phyloP scores from a whole-genome alignment of 2,113 vertebrate genomes.

The Empidonax alnorum region DNA sequence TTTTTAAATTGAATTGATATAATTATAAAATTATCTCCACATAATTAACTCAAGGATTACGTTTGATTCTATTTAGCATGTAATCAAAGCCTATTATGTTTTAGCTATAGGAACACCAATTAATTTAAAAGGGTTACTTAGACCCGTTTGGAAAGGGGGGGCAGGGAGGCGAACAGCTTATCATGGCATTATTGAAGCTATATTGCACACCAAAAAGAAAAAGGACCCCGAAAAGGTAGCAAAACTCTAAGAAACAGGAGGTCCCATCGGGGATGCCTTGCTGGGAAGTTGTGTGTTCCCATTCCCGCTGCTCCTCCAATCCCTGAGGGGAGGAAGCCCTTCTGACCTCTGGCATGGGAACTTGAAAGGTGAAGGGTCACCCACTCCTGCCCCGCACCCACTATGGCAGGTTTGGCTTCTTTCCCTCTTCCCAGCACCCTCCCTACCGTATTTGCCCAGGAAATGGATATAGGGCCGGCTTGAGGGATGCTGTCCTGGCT shows the following conservation, averaged over 20 bases:
- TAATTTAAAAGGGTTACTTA: slow-evolving; percentile 79
- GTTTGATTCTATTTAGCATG: slow-evolving; percentile 83
- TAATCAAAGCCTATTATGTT: slow-evolving; percentile 84
- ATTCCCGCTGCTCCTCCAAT: neutral
- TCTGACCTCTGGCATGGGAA: neutral
- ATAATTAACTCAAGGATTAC: slow-evolving; percentile 85
- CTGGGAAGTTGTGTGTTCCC: neutral
- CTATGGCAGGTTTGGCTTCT: neutral
- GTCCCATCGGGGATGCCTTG: neutral
- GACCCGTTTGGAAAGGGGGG: slow-evolving; percentile 46
- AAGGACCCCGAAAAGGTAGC: neutral
- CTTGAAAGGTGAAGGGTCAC: neutral
- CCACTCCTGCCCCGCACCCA: neutral
- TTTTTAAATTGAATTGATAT: slow-evolving; percentile 82
- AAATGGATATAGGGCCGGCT: neutral
- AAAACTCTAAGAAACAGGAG: neutral
- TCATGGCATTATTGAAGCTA: neutral
- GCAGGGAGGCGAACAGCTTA: neutral
- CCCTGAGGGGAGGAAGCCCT: neutral
- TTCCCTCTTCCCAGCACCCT: neutral
- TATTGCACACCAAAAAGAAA: neutral
- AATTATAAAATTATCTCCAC: slow-evolving; percentile 86
- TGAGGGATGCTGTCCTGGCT: neutral
- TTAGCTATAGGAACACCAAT: slow-evolving; percentile 82
- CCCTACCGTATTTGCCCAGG: neutral